Evolutionary conservation across 2,113 vertebrate genomes (phyloP).

Genomic region (Anarhynchus alexandrinus): DNA sequence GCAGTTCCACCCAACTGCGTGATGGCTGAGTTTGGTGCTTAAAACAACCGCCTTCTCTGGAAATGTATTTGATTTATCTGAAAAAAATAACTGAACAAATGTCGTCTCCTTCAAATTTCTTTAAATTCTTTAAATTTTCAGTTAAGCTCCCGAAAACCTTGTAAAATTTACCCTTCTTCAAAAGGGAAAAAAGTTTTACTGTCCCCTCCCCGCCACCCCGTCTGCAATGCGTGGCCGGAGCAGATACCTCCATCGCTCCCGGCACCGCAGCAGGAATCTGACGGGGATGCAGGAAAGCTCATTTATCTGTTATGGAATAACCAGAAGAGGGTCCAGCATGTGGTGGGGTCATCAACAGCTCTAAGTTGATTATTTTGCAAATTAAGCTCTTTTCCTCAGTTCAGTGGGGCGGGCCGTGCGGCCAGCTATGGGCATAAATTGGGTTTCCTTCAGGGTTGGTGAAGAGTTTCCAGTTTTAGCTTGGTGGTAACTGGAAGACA

Average conservation of each 20-base stretch:
- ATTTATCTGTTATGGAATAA: not conserved
- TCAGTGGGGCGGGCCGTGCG: not conserved
- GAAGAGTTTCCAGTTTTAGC: not conserved
- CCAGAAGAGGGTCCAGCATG: not conserved
- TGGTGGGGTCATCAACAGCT: not conserved
- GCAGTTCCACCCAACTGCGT: not conserved
- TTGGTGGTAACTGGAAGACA: not conserved
- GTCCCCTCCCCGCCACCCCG: not conserved
- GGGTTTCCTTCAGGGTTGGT: not conserved
- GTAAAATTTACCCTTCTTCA: not conserved
- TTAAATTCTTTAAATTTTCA: not conserved
- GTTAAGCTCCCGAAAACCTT: not conserved
- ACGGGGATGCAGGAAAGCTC: not conserved
- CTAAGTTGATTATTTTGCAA: not conserved
- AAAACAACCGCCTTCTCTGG: not conserved
- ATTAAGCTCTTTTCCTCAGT: not conserved
- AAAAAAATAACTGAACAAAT: not conserved
- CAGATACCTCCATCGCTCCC: not conserved
- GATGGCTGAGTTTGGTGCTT: not conserved
- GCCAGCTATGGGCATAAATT: rapidly evolving
- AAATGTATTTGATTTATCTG: not conserved
- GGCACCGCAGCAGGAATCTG: not conserved
- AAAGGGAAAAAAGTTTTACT: not conserved
- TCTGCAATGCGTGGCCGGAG: not conserved
- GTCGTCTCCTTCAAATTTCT: not conserved